Evolutionary conservation across 2,888 invertebrate genomes (phyloP), one percentile per base, ranked within the genome.

Genomic region (Cistogaster globosa): DNA sequence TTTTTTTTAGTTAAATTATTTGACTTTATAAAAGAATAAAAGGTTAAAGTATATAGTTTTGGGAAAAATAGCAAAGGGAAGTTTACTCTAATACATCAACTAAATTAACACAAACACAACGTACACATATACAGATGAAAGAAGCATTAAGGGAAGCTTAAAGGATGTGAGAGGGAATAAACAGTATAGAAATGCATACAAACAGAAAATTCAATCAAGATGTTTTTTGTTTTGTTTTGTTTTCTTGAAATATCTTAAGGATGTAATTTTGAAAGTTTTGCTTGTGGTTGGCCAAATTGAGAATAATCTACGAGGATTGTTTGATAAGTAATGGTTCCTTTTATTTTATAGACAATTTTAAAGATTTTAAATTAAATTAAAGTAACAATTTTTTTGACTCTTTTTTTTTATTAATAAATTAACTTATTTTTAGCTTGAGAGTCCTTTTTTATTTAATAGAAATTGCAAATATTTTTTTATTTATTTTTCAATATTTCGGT

Each of bases 71-170:
- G 58, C 51, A 1, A 38, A 55, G 20, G 65, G 57, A 38, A 58
- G 14, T 58, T 67, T 67, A 74, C 80, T 80, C 74, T 51, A 74
- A 74, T 45, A 79, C 65, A 67, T 53, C 58, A 65, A 78, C 77
- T 65, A 75, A 51, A 74, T 58, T 58, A 67, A 67, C 18, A 67
- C 48, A 80, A 72, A 74, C 53, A 45, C 26, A 72, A 80, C 57
- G 67, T 60, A 80, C 67, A 71, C 71, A 67, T 45, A 67, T 58
- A 72, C 63, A 80, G 51, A 51, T 57, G 72, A 55, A 69, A 53
- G 57, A 80, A 80, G 74, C 74, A 67, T 72, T 74, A 45, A 38
- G 20, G 20, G 20, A 26, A 65, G 20, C 18, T 58, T 65, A 53
- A 80, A 67, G 36, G 14, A 48, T 55, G 32, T 32, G 22, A 51